Evolutionary conservation across 2,888 invertebrate species (phyloP), one percentile per base, ranked within the genome.

Genomic region (Apoda limacodes): DNA sequence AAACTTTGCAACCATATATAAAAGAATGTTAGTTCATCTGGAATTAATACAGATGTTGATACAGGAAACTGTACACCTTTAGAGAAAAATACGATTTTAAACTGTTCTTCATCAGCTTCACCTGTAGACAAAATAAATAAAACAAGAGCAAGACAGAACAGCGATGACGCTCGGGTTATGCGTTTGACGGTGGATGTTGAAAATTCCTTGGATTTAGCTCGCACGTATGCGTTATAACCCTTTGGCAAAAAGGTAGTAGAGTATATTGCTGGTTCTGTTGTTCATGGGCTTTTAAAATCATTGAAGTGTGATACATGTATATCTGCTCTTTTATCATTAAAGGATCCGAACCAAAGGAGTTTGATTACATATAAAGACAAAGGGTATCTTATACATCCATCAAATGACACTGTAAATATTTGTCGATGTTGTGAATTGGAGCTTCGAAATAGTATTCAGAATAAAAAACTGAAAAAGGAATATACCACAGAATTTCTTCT

Each of bases 401-500:
- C n/a, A n/a, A n/a, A n/a, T n/a, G n/a, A n/a, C n/a, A 22, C 17
- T 9, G 22, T 31, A 26, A 22, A 22, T 9, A 31, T 31, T 22
- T 31, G 31, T 22, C 31, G 31, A n/a, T 26, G 31, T 14, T 11
- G 31, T 26, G 31, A 31, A 26, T n/a, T n/a, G n/a, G n/a, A n/a
- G n/a, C n/a, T n/a, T n/a, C n/a, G n/a, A n/a, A n/a, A n/a, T n/a
- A n/a, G n/a, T n/a, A 15, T 22, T 22, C 15, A 21, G 13, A 31
- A 26, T 14, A 22, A 22, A 13, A 20, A n/a, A 28, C 17, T 25
- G 33, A 24, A 6, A 5, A 17, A 17, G 5, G 17, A 29, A 29
- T 29, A 22, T 9, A 22, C 14, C 23, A 10, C 23, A 3, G 14
- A 29, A 11, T 29, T 23, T n/a, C 23, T 29, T 9, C 5, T 9